Percentiles rank a stretch among this genome's conserved stretches.
Evolutionary conservation across 2,797 vertebrate species (phyloP).

Genomic region (Myoxocephalus aenaeus): DNA sequence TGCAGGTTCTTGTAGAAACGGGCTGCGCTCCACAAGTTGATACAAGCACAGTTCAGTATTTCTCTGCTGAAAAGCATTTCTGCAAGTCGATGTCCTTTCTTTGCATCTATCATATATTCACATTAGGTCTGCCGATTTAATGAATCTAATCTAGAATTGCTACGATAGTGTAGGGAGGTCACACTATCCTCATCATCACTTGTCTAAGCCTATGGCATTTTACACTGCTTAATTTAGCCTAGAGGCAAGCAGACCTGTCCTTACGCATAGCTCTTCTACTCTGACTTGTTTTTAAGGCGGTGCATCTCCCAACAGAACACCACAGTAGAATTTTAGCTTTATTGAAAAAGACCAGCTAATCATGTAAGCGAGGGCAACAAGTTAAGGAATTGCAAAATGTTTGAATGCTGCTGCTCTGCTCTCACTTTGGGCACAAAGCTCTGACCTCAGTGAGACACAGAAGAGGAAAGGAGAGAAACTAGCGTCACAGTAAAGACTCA

Average conservation of each 20-base stretch:
- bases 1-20: slow-evolving; percentile 1
- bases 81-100: not conserved
- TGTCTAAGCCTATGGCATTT: not conserved
- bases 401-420: not conserved
- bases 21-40: rapidly evolving
- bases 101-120: not conserved
- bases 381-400: not conserved
- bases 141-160: not conserved
- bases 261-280: not conserved
- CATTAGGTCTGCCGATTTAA: not conserved
- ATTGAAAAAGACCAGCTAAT: not conserved
- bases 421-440: not conserved
- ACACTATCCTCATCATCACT: not conserved
- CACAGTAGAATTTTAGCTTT: not conserved
- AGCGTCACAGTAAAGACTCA: not conserved
- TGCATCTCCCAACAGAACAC: not conserved
- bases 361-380: not conserved
- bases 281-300: not conserved
- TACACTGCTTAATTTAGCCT: not conserved
- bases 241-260: not conserved
- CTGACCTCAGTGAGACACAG: not conserved
- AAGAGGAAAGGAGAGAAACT: not conserved
- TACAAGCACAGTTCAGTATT: slow-evolving; percentile 2
- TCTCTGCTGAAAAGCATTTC: not conserved
- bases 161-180: not conserved